Evolutionary conservation across 2,888 invertebrate species (phyloP).

Genomic region (Macrophya annulata): DNA sequence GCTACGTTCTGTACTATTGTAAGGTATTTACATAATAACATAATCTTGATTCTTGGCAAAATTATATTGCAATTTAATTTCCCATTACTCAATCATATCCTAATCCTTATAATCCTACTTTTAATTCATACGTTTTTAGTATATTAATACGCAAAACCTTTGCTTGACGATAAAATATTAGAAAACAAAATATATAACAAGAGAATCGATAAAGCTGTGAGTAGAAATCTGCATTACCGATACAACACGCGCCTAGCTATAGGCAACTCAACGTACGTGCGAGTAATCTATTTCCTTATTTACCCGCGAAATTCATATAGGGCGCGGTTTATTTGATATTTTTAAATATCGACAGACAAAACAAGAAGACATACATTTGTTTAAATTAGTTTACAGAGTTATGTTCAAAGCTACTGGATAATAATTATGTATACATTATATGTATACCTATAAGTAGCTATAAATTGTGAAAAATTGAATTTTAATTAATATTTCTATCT

Average conservation of each 20-base stretch:
- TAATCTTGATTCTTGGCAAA: slow-evolving; percentile 73
- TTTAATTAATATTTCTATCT: neutral
- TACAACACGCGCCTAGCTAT: neutral
- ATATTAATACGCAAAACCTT: neutral
- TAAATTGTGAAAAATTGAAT: no score
- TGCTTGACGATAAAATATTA: neutral
- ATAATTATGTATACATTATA: no score
- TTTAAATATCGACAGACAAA: neutral
- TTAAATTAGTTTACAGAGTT: no score
- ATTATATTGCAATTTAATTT: neutral
- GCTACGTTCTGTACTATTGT: slow-evolving; percentile 63
- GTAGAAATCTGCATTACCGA: neutral
- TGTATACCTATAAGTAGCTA: neutral
- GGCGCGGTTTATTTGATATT: neutral
- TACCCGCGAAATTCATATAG: neutral
- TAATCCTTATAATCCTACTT: neutral
- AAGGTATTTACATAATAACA: slow-evolving; percentile 71
- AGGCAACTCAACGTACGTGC: neutral
- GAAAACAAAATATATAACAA: no score
- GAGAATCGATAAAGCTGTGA: neutral
- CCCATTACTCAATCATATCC: neutral
- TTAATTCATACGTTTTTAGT: neutral
- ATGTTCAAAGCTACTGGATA: no score
- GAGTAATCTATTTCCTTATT: neutral
- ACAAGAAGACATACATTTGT: no score